Conservation (phyloP, 2,113 vertebrate genomes). For the Calidris pygmaea region DNA sequence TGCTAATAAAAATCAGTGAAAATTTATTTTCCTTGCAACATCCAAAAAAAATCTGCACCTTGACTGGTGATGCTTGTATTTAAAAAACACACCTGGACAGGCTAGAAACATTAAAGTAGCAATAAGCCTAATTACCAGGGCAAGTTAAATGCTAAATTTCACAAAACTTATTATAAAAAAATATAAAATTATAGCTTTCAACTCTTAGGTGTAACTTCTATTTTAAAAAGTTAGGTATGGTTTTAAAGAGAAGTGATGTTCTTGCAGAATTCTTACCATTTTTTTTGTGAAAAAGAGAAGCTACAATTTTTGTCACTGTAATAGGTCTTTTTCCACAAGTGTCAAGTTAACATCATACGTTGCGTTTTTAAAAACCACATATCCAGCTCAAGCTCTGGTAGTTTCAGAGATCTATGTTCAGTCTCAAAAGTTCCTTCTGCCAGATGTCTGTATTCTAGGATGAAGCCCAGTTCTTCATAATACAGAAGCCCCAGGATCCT, state of each 20-base stretch:
- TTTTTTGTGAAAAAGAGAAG: not conserved
- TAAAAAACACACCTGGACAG: not conserved
- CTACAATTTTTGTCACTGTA: not conserved
- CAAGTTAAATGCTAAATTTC: not conserved
- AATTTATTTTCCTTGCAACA: not conserved
- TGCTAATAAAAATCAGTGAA: not conserved
- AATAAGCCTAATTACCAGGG: not conserved
- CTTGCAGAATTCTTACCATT: not conserved
- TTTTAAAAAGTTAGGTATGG: not conserved
- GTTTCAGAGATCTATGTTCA: not conserved
- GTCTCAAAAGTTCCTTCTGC: not conserved
- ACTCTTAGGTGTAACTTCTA: not conserved
- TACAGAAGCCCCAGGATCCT: not conserved
- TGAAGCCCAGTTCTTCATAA: not conserved
- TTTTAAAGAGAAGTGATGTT: not conserved
- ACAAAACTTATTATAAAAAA: not conserved
- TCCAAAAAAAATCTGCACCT: not conserved
- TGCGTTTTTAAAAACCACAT: not conserved
- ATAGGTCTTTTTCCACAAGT: not conserved
- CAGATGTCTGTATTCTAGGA: not conserved
- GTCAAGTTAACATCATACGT: not conserved
- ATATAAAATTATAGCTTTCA: not conserved
- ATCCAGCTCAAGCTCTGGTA: not conserved
- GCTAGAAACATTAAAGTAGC: not conserved
- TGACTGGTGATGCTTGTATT: not conserved